Conservation (phyloP, 2,888 invertebrate genomes). For the Drosophila maculinotata region DNA sequence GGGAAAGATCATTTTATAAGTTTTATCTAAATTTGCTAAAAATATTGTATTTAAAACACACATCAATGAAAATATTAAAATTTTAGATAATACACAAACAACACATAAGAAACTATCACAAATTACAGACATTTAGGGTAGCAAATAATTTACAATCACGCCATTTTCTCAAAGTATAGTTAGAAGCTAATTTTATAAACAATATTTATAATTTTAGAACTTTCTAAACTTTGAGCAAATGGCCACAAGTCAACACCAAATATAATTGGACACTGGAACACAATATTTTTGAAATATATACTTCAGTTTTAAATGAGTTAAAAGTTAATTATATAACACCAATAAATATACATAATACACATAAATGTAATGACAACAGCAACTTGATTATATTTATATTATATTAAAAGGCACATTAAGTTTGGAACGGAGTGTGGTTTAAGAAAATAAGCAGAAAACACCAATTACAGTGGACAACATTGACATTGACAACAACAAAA, state of each 20-base stretch:
- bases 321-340: slow-evolving; percentile 4
- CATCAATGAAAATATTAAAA: neutral
- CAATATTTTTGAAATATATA: neutral
- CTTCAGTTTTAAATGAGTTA: slow-evolving; percentile 1
- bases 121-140: slow-evolving; percentile 6
- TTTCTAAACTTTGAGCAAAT: slow-evolving; percentile 2
- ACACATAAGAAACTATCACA: neutral
- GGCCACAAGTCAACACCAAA: slow-evolving; percentile 6
- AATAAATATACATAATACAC: slow-evolving; percentile 15
- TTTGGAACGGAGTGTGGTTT: slow-evolving; percentile 22
- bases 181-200: neutral
- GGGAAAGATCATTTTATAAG: too few species aligned
- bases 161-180: neutral
- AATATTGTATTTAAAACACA: neutral
- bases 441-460: slow-evolving; percentile 52
- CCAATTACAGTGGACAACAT: slow-evolving; percentile 72
- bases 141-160: neutral
- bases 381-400: slow-evolving; percentile 27
- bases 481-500: slow-evolving; percentile 59
- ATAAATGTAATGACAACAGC: slow-evolving; percentile 37
- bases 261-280: slow-evolving; percentile 31
- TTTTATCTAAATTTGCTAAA: neutral
- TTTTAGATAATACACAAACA: neutral
- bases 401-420: slow-evolving; percentile 22
- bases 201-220: neutral